Evolutionary conservation across 2,888 invertebrate genomes (phyloP).

Genomic region (Malachius bipustulatus): DNA sequence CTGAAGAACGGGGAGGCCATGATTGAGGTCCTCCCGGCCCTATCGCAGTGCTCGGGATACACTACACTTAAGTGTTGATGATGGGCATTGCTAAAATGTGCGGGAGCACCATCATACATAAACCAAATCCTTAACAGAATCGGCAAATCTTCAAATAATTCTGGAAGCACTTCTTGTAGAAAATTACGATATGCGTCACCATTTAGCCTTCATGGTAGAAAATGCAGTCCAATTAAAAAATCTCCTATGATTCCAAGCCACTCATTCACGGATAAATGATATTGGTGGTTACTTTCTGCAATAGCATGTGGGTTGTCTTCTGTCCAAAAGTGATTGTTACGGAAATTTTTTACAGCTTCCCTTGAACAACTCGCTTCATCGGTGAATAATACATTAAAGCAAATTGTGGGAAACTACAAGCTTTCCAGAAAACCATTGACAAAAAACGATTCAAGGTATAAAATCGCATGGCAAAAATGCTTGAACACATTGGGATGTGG

Average conservation of each 20-base stretch:
- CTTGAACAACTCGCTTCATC: conserved; percentile 2
- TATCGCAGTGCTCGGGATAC: no score
- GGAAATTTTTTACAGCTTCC: neutral
- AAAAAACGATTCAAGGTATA: conserved; percentile 1
- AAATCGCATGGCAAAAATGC: conserved; percentile 2
- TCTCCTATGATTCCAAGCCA: neutral
- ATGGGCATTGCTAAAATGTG: no score
- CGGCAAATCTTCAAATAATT: no score
- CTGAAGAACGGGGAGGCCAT: no score
- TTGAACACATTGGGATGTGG: conserved; percentile 2
- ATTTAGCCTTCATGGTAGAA: conserved; percentile 1
- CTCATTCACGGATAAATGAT: neutral
- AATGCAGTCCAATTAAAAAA: conserved; percentile 1
- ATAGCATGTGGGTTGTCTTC: conserved; percentile 1
- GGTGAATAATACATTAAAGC: neutral
- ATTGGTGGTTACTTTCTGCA: conserved; percentile 1
- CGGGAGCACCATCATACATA: no score
- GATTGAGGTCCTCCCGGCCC: no score
- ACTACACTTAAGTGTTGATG: no score
- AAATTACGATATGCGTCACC: no score
- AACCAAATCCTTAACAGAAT: no score
- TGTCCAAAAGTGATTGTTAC: neutral
- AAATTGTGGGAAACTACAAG: neutral
- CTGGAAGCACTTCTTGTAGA: no score
- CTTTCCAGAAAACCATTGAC: neutral